Conservation (phyloP, 2,888 invertebrate species). For the Pterobdella sp. region DNA sequence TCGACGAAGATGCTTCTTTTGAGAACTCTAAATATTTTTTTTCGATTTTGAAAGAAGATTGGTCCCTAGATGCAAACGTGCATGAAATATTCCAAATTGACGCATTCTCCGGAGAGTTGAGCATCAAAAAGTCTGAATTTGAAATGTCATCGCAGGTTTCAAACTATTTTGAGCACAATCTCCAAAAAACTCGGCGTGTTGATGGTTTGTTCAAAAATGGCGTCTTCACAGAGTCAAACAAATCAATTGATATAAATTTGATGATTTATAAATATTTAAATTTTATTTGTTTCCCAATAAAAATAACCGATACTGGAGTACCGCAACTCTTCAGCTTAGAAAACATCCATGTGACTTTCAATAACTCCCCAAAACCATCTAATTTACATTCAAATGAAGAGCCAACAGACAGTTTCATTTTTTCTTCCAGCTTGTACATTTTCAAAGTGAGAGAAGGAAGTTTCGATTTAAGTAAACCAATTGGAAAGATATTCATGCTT, state of each 20-base stretch:
- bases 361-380: not conserved
- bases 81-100: constrained; percentile 1
- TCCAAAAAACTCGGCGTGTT: too few relatives aligned
- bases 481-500: constrained; percentile 6
- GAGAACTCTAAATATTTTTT: not conserved
- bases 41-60: not conserved
- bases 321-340: not conserved
- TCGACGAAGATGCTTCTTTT: not conserved
- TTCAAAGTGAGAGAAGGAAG: constrained; percentile 1
- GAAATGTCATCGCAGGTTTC: not conserved
- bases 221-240: not conserved
- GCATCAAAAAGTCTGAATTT: not conserved
- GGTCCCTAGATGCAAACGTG: constrained; percentile 1
- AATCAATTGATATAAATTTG: not conserved
- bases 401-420: not conserved
- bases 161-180: not conserved
- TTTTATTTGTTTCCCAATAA: not conserved
- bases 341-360: not conserved
- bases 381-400: too few relatives aligned
- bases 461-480: not conserved
- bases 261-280: constrained; percentile 4
- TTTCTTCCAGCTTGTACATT: not conserved
- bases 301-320: not conserved
- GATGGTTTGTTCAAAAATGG: not conserved
- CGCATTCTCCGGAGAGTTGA: not conserved